phyloP scores from a whole-genome alignment of 2,888 invertebrate species.

The Drosophila greeni region DNA sequence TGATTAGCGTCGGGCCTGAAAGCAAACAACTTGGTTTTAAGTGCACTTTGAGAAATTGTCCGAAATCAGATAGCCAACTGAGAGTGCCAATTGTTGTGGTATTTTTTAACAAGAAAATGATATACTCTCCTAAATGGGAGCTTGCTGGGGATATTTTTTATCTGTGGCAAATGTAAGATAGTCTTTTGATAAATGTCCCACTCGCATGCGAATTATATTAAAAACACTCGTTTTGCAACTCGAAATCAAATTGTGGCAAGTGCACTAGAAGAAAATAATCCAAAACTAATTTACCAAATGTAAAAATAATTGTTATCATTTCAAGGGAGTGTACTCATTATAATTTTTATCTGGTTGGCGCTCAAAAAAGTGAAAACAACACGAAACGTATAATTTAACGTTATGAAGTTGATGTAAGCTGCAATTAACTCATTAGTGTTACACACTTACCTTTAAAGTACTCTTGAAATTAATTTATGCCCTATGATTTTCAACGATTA shows the following conservation, averaged over 20 bases:
- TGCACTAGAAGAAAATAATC: neutral
- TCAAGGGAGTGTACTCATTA: constrained; percentile 1
- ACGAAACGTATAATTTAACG: neutral
- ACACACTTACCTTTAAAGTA: neutral
- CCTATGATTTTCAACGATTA: neutral
- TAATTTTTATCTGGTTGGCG: neutral
- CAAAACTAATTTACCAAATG: neutral
- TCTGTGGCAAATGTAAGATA: neutral
- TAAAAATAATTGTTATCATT: constrained; percentile 1
- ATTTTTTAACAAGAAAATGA: neutral
- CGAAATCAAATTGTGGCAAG: neutral
- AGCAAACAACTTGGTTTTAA: constrained; percentile 12
- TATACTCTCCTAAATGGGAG: too few relatives aligned
- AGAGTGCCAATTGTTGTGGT: neutral
- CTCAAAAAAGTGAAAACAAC: neutral
- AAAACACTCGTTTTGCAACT: neutral
- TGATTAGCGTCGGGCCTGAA: constrained; percentile 43
- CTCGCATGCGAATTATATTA: neutral
- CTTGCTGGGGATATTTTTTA: neutral
- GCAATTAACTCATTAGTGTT: constrained; percentile 5
- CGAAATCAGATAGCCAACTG: neutral
- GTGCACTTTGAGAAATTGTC: constrained; percentile 18
- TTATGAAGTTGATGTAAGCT: constrained; percentile 3
- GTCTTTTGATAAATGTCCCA: neutral
- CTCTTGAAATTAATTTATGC: neutral